Conservation (phyloP, 2,113 vertebrate genomes). For the Mandrillus leucophaeus region DNA sequence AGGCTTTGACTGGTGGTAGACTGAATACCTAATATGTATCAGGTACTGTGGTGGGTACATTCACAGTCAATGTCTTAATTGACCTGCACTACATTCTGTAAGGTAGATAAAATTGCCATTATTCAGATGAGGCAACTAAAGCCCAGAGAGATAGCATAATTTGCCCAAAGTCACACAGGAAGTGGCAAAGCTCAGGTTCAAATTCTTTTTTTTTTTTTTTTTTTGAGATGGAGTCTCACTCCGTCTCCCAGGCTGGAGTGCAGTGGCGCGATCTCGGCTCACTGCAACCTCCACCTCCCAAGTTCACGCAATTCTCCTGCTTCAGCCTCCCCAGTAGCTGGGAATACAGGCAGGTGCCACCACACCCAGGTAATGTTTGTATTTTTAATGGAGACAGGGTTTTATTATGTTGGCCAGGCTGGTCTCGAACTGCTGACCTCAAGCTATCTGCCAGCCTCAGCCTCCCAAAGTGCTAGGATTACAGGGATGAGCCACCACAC, state of each 20-base stretch:
- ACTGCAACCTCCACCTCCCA: neutral
- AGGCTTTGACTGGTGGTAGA: neutral
- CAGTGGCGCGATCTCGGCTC: neutral
- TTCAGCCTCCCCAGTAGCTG: neutral
- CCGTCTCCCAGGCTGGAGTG: neutral
- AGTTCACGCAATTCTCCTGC: neutral
- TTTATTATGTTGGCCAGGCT: neutral
- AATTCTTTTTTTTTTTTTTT: neutral
- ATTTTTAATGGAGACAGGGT: neutral
- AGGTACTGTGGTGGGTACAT: neutral
- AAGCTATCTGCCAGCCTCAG: neutral
- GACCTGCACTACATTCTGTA: neutral
- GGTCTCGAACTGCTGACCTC: neutral
- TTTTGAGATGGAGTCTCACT: neutral
- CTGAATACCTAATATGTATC: neutral
- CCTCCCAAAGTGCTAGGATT: neutral
- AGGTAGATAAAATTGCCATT: neutral
- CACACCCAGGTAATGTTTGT: neutral
- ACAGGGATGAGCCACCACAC: neutral
- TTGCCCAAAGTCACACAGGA: neutral
- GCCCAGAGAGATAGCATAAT: neutral
- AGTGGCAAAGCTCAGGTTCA: slow-evolving; percentile 21
- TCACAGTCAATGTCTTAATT: neutral
- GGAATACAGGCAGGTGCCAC: neutral
- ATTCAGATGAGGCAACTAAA: neutral